Evolutionary conservation across 1,140 invertebrate species (phyloP), one percentile per base, ranked within the genome.

Genomic region (Leguminivora glycinivorella): DNA sequence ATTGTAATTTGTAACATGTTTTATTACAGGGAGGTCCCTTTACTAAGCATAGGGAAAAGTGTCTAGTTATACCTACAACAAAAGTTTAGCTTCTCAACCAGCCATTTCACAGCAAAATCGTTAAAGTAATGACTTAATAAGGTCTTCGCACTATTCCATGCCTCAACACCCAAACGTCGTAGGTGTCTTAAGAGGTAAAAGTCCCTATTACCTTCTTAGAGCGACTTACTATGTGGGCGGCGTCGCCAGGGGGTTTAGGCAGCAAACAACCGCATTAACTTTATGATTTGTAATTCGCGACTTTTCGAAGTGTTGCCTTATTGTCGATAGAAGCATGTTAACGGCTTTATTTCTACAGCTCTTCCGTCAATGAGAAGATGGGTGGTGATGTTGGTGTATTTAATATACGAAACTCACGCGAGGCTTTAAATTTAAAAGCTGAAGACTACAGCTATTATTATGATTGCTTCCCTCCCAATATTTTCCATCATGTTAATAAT

Each of bases 401-500:
- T 10, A 34, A 34, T 38, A 4, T 2, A 38, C 34, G 6, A 34
- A 34, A 34, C 31, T 5, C 31, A 10, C 9, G 31, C 31, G 10
- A 34, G 34, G 34, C 10, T 12, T n/a, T 43, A 43, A 52, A 22
- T 52, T 19, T 52, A 52, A 52, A 19, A 17, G 17, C 47, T 22
- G 47, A 52, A 52, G 19, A 52, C 17, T 52, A 52, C 47, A 52
- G 47, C 19, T 52, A 52, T 52, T 52, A 52, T 52, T 52, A 52
- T 52, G 47, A 52, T 52, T 52, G 47, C 47, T 52, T 52, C 47
- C 47, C 47, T 52, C 47, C 47, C 47, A 52, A 52, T 52, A 52
- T 52, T 52, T 29, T 63, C 29, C 24, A 10, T 63, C 17, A 29
- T 63, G 29, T 63, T 63, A 29, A 29, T 63, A 29, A 52, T 17